phyloP scores from a whole-genome alignment of 2,888 invertebrate genomes.

The Diplolepis rosae region DNA sequence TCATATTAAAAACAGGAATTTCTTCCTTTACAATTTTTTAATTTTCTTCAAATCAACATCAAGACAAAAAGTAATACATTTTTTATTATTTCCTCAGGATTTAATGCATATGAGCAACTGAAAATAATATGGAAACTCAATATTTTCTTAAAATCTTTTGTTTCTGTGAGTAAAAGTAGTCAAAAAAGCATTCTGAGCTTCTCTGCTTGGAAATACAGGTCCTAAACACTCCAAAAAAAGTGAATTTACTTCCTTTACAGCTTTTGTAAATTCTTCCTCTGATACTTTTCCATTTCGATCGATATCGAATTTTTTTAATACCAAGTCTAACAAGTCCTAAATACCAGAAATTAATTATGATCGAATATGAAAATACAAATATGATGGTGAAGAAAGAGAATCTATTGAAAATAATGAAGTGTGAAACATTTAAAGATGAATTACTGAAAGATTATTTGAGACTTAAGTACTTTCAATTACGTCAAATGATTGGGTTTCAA shows the following conservation, averaged over 20 bases:
- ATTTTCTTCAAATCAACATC: no score
- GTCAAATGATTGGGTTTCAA: slow-evolving; percentile 16
- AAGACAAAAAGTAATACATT: no score
- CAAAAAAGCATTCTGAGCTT: slow-evolving; percentile 62
- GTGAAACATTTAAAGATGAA: neutral
- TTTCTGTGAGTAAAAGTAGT: slow-evolving; percentile 59
- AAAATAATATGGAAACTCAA: no score
- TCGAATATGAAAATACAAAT: neutral
- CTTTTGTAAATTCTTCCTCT: slow-evolving; percentile 74
- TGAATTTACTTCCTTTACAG: slow-evolving; percentile 71
- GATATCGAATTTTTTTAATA: slow-evolving; percentile 77
- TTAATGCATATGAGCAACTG: no score
- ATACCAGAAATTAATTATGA: neutral
- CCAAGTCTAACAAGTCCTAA: slow-evolving; percentile 77
- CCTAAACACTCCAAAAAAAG: slow-evolving; percentile 67
- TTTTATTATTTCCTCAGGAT: no score
- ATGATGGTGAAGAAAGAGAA: neutral
- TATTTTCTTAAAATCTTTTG: neutral
- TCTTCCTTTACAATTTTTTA: neutral
- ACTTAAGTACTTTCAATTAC: slow-evolving; percentile 4
- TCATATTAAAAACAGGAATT: neutral
- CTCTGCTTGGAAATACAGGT: slow-evolving; percentile 66
- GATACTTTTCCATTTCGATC: slow-evolving; percentile 78
- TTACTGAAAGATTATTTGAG: slow-evolving; percentile 11
- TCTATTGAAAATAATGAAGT: no score